A percentile compares a stretch with the other conserved stretches of the same genome.
Conservation (phyloP, 1,140 invertebrate species). For the Wiebesia pumilae region DNA sequence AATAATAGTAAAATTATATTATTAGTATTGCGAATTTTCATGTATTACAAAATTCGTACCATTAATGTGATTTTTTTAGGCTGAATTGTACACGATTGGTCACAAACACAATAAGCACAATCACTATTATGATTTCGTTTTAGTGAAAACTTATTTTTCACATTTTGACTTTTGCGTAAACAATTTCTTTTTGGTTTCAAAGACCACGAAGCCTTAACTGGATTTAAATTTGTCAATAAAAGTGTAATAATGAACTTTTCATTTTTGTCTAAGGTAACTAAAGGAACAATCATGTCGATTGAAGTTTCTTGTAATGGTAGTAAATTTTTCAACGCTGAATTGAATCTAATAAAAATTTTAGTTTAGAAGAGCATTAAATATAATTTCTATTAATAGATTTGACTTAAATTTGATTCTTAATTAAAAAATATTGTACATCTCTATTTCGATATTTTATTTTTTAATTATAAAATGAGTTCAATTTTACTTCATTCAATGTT, state of each 20-base stretch:
- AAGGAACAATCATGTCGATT: slow-evolving; percentile 54
- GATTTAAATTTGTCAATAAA: slow-evolving; percentile 57
- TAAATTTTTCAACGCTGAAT: slow-evolving; percentile 56
- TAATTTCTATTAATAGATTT: neutral
- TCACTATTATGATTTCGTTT: slow-evolving; percentile 34
- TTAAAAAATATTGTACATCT: neutral
- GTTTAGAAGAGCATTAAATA: neutral
- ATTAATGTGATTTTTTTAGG: slow-evolving; percentile 57
- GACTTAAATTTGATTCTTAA: neutral
- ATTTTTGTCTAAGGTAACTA: slow-evolving; percentile 52
- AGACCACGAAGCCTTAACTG: slow-evolving; percentile 51
- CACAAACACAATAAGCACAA: slow-evolving; percentile 57
- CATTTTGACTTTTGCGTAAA: slow-evolving; percentile 56
- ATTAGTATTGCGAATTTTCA: neutral
- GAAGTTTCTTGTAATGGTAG: slow-evolving; percentile 52
- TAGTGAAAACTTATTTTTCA: slow-evolving; percentile 46
- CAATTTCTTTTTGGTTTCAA: slow-evolving; percentile 59
- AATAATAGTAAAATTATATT: neutral
- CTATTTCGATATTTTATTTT: too few species aligned
- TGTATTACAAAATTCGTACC: slow-evolving; percentile 50
- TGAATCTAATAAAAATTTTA: slow-evolving; percentile 57
- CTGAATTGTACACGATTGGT: slow-evolving; percentile 53
- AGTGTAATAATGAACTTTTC: slow-evolving; percentile 59
- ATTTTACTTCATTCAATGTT: neutral
- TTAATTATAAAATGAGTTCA: too few species aligned